Base-by-base conservation (phyloP, 2,797 vertebrate genomes). In the Smutsia gigantea region DNA sequence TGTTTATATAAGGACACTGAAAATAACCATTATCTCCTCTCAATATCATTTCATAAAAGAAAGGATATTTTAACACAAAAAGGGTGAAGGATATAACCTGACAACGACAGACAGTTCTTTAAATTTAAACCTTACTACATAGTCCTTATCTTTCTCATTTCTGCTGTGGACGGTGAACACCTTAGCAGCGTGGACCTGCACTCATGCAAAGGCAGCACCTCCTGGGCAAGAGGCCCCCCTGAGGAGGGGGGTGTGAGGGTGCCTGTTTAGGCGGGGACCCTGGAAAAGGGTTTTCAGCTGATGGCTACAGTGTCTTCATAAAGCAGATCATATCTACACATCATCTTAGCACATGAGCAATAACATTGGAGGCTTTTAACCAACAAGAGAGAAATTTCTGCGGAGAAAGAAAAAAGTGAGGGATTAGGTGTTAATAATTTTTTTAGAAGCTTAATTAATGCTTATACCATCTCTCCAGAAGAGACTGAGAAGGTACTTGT, bases 51-150 rank as follows among this genome's bases (percentile, higher is more conserved):
- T 92, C 57, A 53, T 4, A 42, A 66, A 61, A 18, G 18, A 55
- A 64, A 34, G 39, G 21, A 34, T 90, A 57, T 95, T 95, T 96
- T 88, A 75, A 90, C 27, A 89, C n/a, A 68, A 84, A 82, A 71
- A 55, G n/a, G n/a, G 53, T 51, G 1, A 75, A 46, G 61, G 19
- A 59, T 53, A 17, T 75, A 92, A n/a, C 55, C 51, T 49, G 72
- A 94, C 34, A 93, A 87, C 49, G 74, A 90, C 69, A 29, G 69
- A 34, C 25, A 61, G 5, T 72, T 87, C 39, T 96, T 90, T 72
- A 75, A 59, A 55, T 53, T 74, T 69, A 61, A 79, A n/a, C 89
- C 77, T 86, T 39, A 66, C 25, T 31, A 31, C 5, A 14, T 7
- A 75, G 39, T 77, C 68, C n/a, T 78, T 25, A 19, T 7, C 53